Conservation (phyloP, 2,888 invertebrate species). For the Poecilus cupreus region DNA sequence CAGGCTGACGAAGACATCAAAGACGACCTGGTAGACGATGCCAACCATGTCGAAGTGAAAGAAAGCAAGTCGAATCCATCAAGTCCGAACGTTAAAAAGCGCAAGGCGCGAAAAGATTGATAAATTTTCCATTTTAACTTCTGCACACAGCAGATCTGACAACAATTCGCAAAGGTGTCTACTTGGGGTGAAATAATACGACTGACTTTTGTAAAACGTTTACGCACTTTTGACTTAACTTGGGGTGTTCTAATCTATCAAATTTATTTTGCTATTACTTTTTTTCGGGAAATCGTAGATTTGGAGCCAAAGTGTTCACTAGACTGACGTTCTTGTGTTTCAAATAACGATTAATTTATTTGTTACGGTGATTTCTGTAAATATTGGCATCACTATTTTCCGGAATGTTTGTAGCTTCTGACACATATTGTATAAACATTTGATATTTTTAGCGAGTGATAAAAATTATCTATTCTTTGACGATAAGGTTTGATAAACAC, state of each 20-base stretch:
- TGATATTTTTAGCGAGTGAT: slow-evolving; percentile 34
- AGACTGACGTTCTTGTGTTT: slow-evolving; percentile 8
- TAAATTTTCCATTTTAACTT: background rate
- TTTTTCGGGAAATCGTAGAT: slow-evolving; percentile 8
- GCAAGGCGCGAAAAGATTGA: slow-evolving; percentile 81
- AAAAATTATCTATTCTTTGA: slow-evolving; percentile 2
- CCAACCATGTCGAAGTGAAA: slow-evolving; percentile 63
- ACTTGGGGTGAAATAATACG: slow-evolving; percentile 36
- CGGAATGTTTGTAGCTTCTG: background rate
- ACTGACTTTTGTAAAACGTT: slow-evolving; percentile 44
- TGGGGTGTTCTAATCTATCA: slow-evolving; percentile 19
- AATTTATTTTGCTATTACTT: background rate
- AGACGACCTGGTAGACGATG: slow-evolving; percentile 82
- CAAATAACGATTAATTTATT: background rate
- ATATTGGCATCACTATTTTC: background rate
- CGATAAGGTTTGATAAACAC: slow-evolving; percentile 1
- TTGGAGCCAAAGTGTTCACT: slow-evolving; percentile 9
- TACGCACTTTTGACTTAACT: slow-evolving; percentile 10
- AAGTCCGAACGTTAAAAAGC: slow-evolving; percentile 80
- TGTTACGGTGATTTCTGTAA: slow-evolving; percentile 28
- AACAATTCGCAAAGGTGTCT: slow-evolving; percentile 23
- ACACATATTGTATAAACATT: slow-evolving; percentile 1
- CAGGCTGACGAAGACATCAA: slow-evolving; percentile 78
- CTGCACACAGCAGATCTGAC: background rate
- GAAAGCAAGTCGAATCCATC: slow-evolving; percentile 71